These are phyloP conservation scores for Solenopsis invicta DNA, from an alignment of 1,140 invertebrate genomes.

Conservation along the genomic window DNA sequence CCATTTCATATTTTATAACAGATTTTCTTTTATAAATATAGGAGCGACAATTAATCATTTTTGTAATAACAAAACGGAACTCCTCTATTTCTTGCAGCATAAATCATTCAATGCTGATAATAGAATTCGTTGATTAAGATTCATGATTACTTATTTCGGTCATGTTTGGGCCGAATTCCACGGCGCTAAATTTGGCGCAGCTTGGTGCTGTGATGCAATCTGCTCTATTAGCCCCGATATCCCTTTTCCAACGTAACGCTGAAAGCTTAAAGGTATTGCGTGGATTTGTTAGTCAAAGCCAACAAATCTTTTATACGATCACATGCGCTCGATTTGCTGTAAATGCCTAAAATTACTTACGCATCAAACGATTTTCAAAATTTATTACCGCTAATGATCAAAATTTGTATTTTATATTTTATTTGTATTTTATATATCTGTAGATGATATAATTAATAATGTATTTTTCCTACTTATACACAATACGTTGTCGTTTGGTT, in stretches of 20 bases:
- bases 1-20: neutral
- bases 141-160: conserved; percentile 85
- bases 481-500: neutral
- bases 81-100: conserved; percentile 72
- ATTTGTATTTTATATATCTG: neutral
- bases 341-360: neutral
- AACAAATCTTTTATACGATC: neutral
- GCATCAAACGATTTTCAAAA: neutral
- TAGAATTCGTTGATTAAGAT: conserved; percentile 83
- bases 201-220: conserved; percentile 80
- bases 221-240: conserved; percentile 86
- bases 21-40: neutral
- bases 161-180: conserved; percentile 83
- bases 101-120: conserved; percentile 8
- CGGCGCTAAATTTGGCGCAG: conserved; percentile 82
- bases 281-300: conserved; percentile 53
- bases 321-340: neutral
- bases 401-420: neutral
- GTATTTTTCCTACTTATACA: neutral
- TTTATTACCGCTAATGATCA: neutral
- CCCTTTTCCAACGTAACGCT: conserved; percentile 55
- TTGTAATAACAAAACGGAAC: neutral
- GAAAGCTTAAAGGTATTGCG: conserved; percentile 78
- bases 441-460: neutral
- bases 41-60: neutral